Evolutionary conservation across 1,140 invertebrate species (phyloP).

Genomic region (Cherax quadricarinatus): DNA sequence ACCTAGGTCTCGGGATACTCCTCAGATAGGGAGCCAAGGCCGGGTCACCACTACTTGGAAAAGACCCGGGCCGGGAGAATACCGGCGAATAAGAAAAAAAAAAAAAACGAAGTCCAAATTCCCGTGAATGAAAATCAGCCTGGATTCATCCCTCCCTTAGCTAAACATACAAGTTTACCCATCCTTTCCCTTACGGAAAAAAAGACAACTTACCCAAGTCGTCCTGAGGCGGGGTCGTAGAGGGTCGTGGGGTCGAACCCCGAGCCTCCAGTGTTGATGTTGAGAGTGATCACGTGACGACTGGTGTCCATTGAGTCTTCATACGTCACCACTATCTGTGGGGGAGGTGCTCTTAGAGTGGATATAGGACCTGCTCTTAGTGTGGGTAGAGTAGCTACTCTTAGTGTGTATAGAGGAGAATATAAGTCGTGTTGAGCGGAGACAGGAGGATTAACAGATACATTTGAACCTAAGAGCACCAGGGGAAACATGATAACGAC

Average conservation of each 20-base stretch:
- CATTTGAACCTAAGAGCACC: not conserved
- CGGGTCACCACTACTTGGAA: too few species aligned
- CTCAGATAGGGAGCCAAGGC: too few species aligned
- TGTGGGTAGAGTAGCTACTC: too few species aligned
- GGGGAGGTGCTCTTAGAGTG: not conserved
- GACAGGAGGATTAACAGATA: not conserved
- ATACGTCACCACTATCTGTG: slow-evolving; percentile 7
- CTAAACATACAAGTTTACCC: not conserved
- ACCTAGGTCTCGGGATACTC: too few species aligned
- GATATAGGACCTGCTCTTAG: too few species aligned
- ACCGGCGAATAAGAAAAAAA: too few species aligned
- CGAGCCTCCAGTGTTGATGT: not conserved
- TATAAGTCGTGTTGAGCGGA: not conserved
- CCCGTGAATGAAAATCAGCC: too few species aligned
- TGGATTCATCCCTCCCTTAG: too few species aligned
- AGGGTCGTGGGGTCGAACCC: slow-evolving; percentile 34
- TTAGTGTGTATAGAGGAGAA: not conserved
- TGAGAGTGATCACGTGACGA: slow-evolving; percentile 26
- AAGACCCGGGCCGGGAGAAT: too few species aligned
- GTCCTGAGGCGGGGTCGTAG: not conserved
- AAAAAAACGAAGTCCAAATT: too few species aligned
- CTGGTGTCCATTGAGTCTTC: slow-evolving; percentile 12
- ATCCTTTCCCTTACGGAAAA: not conserved
- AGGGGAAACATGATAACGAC: too few species aligned
- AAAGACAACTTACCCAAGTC: slow-evolving; percentile 5